phyloP scores from a whole-genome alignment of 1,140 invertebrate genomes.

The Pectinophora gossypiella region DNA sequence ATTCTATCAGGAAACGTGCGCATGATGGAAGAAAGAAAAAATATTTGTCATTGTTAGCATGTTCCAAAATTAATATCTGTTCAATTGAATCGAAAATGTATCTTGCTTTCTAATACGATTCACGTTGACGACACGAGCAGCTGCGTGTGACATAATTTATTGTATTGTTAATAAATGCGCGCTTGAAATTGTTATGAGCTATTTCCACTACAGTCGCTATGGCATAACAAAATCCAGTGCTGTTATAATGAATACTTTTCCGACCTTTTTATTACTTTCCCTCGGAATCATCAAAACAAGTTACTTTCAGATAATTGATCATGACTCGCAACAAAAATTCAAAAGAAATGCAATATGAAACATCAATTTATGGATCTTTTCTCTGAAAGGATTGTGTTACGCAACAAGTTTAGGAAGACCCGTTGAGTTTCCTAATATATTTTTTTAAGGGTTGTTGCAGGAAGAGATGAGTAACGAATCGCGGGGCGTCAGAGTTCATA shows the following conservation, averaged over 20 bases:
- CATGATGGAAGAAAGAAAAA: neutral
- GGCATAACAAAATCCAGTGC: too few species aligned
- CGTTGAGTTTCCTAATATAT: too few species aligned
- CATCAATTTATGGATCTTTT: slow-evolving; percentile 7
- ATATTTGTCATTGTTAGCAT: neutral
- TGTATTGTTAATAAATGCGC: neutral
- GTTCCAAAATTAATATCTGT: neutral
- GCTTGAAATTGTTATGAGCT: too few species aligned
- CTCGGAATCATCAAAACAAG: neutral
- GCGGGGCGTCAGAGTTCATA: too few species aligned
- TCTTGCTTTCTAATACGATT: too few species aligned
- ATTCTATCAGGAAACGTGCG: neutral
- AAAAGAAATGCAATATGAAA: neutral
- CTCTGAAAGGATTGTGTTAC: neutral
- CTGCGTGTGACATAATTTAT: neutral
- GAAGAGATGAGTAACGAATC: too few species aligned
- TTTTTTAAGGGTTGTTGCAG: too few species aligned
- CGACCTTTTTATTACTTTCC: neutral
- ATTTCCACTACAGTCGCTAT: too few species aligned
- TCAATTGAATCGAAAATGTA: neutral
- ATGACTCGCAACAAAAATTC: neutral
- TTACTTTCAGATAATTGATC: neutral
- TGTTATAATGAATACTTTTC: too few species aligned
- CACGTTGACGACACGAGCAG: neutral
- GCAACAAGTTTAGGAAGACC: neutral